These are phyloP conservation scores for Xyliphius kryptos DNA, from an alignment of 2,113 vertebrate species.

Conservation along the genomic window DNA sequence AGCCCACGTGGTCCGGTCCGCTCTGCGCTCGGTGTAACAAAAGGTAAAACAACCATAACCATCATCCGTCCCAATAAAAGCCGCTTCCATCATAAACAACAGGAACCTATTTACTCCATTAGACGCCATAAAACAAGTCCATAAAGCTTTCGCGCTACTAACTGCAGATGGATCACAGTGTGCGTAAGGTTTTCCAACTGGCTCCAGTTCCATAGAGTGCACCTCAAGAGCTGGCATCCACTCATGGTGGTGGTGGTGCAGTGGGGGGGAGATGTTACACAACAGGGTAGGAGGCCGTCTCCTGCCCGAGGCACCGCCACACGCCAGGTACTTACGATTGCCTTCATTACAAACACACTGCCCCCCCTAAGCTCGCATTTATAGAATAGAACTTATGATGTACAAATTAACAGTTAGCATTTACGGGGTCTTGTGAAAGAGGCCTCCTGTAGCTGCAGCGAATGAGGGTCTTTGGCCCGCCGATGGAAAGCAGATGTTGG, in stretches of 20 bases:
- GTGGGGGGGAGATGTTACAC: no score
- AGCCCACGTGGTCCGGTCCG: not conserved
- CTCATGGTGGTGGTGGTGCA: no score
- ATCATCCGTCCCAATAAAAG: constrained; percentile 10
- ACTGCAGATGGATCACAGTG: constrained; percentile 29
- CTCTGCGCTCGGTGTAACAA: not conserved
- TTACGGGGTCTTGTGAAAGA: constrained; percentile 64
- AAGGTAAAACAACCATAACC: not conserved
- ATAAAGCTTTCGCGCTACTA: constrained; percentile 13
- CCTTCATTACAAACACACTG: constrained; percentile 56
- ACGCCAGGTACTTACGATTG: constrained; percentile 55
- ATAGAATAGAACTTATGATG: constrained; percentile 63
- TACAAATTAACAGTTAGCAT: constrained; percentile 70
- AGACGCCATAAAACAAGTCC: constrained; percentile 26
- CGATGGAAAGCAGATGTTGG: constrained; percentile 64
- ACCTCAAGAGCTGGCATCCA: constrained; percentile 15
- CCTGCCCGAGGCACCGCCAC: constrained; percentile 24
- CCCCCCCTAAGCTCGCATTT: constrained; percentile 55
- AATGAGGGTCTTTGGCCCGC: constrained; percentile 52
- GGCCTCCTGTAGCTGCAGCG: constrained; percentile 58
- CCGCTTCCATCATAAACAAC: constrained; percentile 21
- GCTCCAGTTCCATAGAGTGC: no score
- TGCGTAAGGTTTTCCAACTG: constrained; percentile 28
- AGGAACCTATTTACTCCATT: constrained; percentile 27
- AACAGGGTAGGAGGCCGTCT: no score